Evolutionary conservation across 1,140 invertebrate species (phyloP).

Genomic region (Drosophila sp.): DNA sequence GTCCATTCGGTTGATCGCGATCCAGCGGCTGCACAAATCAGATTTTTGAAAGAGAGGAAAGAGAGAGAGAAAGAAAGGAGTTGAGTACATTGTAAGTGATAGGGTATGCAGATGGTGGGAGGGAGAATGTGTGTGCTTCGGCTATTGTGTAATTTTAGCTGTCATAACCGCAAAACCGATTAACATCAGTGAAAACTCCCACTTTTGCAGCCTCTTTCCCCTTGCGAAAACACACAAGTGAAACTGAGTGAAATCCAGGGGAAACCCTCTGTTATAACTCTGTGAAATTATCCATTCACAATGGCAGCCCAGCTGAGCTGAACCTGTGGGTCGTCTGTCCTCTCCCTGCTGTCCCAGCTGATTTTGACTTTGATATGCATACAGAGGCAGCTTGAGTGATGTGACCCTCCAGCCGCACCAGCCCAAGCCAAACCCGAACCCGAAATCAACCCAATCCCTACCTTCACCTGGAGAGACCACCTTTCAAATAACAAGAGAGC

Average conservation of each 20-base stretch:
- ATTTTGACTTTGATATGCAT: slow-evolving; percentile 82
- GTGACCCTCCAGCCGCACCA: slow-evolving; percentile 24
- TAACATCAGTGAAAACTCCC: slow-evolving; percentile 64
- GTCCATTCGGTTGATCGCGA: slow-evolving; percentile 97
- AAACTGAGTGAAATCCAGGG: slow-evolving; percentile 31
- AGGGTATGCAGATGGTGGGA: neutral
- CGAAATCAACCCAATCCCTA: slow-evolving; percentile 7
- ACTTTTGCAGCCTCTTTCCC: neutral
- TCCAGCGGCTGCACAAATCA: slow-evolving; percentile 91
- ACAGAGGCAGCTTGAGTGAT: slow-evolving; percentile 70
- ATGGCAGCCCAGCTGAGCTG: slow-evolving; percentile 35
- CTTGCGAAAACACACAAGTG: slow-evolving; percentile 24
- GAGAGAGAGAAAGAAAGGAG: slow-evolving; percentile 31
- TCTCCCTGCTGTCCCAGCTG: slow-evolving; percentile 67
- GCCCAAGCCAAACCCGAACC: slow-evolving; percentile 16
- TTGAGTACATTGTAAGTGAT: slow-evolving; percentile 29
- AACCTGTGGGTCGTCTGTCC: slow-evolving; percentile 32
- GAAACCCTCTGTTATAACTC: slow-evolving; percentile 28
- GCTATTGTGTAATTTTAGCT: slow-evolving; percentile 74
- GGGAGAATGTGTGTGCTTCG: slow-evolving; percentile 6
- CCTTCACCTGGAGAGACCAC: slow-evolving; percentile 35
- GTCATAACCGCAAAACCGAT: slow-evolving; percentile 81
- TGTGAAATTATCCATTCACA: slow-evolving; percentile 69
- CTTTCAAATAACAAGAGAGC: slow-evolving; percentile 66
- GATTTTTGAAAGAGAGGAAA: neutral